Base-by-base conservation (phyloP, 1,140 invertebrate genomes). In the Cherax destructor region DNA sequence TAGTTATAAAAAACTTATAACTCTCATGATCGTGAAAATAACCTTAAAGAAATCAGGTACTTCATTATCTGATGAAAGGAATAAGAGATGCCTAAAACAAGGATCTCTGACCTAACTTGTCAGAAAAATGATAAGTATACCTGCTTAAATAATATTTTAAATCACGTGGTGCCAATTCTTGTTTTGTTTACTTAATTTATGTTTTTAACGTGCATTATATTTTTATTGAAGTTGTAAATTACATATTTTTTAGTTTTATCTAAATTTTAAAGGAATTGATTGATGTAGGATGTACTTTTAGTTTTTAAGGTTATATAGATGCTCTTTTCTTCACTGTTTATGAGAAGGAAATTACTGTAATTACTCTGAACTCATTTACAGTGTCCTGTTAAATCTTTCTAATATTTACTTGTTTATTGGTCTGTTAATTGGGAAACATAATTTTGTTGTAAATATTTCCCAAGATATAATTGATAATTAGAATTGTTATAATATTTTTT, bases 101-200 rank as follows among this genome's bases (percentile, higher is more conserved):
- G 21, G 9, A 74, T 30, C 24, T 30, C n/a, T 21, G 18, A 21
- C 56, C 21, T n/a, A 74, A 30, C 69, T 74, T 11, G 11, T 74
- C 24, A 74, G 24, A 74, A 21, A 74, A 74, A 30, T 74, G n/a
- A 74, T 9, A 24, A 30, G n/a, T 74, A 30, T 7, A 30, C 69
- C 69, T 74, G 18, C 30, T 74, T 74, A 74, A 74, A 74, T 74
- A 74, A 74, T 74, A 74, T 30, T 74, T 21, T 30, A 69, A 24
- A 6, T 74, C 7, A 30, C 30, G 21, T 74, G 9, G 4, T 74
- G n/a, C 69, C 69, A 74, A 30, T 21, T 21, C 24, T 74, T 30
- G 11, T 74, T 21, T 65, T 16, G 18, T 16, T 18, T 16, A 65
- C 4, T 16, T 16, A 13, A 74, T 13, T 24, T 74, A 9, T 74